Conservation (phyloP, 2,113 vertebrate genomes). For the Picathartes gymnocephalus region DNA sequence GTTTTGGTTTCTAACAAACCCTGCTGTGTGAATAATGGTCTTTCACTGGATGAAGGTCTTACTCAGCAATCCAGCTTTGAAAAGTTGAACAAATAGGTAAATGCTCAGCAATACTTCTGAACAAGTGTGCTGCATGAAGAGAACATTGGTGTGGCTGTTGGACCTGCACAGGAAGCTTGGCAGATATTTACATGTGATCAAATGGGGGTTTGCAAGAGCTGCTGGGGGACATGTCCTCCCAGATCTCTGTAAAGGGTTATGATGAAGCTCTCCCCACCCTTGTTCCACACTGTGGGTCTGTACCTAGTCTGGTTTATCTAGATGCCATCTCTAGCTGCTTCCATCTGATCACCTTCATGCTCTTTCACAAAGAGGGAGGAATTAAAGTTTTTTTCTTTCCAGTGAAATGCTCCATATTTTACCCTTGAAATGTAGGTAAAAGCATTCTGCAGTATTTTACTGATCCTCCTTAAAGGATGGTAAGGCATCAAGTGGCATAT, state of each 20-base stretch:
- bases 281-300: accelerated
- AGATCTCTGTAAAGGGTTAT: not conserved
- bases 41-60: not conserved
- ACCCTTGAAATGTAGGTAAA: not conserved
- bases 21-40: not conserved
- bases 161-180: not conserved
- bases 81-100: not conserved
- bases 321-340: not conserved
- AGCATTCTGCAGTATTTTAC: not conserved
- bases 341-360: not conserved
- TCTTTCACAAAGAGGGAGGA: not conserved
- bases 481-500: not conserved
- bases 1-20: not conserved
- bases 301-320: not conserved
- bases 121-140: not conserved
- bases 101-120: not conserved
- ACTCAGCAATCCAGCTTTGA: not conserved
- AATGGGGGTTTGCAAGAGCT: not conserved
- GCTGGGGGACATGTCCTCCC: not conserved
- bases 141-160: not conserved
- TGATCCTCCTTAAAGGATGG: not conserved
- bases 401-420: not conserved
- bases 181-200: not conserved
- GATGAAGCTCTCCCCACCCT: not conserved
- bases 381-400: not conserved